These are phyloP conservation scores for Eupithecia inturbata DNA, from an alignment of 2,888 invertebrate genomes.

Conservation along the genomic window DNA sequence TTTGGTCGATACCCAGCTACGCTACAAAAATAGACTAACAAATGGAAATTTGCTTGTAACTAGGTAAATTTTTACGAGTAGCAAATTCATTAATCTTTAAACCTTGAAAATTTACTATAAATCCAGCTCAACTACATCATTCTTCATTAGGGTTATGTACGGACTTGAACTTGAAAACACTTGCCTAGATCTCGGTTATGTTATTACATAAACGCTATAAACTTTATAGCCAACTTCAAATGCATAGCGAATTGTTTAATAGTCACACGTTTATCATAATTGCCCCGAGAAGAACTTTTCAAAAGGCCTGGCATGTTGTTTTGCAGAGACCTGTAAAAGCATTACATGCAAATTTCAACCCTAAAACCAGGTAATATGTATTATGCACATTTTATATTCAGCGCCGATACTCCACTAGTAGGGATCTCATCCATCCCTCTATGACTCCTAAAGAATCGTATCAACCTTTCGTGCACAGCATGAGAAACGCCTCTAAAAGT, in stretches of 20 bases:
- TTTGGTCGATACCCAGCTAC: background rate
- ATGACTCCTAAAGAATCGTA: background rate
- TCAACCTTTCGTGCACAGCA: background rate
- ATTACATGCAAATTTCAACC: slow-evolving; percentile 2
- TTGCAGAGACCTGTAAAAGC: background rate
- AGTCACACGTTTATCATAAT: background rate
- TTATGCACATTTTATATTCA: slow-evolving; percentile 11
- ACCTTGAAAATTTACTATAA: background rate
- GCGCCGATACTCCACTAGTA: background rate
- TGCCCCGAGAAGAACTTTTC: background rate
- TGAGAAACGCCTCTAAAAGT: slow-evolving; percentile 12
- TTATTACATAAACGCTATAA: slow-evolving; percentile 26
- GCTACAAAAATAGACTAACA: background rate
- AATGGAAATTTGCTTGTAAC: background rate
- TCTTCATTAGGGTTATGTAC: background rate
- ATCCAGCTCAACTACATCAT: background rate
- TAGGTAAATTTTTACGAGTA: background rate
- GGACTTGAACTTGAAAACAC: slow-evolving; percentile 11
- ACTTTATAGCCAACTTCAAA: slow-evolving; percentile 40
- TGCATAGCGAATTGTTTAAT: slow-evolving; percentile 22
- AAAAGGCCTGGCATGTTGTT: background rate
- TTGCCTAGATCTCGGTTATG: slow-evolving; percentile 15
- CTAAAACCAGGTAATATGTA: slow-evolving; percentile 1
- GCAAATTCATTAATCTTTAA: background rate
- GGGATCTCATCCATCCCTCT: background rate